These are phyloP conservation scores for Maconellicoccus hirsutus DNA, from an alignment of 1,140 invertebrate species.

Conservation along the genomic window DNA sequence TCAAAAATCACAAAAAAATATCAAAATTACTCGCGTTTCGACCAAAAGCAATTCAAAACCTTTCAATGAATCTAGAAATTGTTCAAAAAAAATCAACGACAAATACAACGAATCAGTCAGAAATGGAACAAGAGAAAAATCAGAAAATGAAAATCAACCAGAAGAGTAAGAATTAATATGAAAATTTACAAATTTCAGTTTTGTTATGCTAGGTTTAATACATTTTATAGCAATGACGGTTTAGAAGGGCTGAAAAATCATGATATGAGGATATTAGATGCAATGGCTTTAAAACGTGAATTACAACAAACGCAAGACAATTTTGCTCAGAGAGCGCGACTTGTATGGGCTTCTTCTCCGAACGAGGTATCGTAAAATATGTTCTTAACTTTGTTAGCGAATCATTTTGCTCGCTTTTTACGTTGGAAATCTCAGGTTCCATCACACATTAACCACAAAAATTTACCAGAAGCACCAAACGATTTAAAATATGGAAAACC, in stretches of 20 bases:
- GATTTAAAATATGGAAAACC: not conserved
- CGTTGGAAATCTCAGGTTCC: no score
- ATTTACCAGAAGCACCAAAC: no score
- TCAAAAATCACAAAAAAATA: not conserved
- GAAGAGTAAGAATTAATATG: not conserved
- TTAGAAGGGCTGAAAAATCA: conserved; percentile 23
- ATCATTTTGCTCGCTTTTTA: no score
- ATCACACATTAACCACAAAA: no score
- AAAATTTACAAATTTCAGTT: no score
- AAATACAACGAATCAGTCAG: not conserved
- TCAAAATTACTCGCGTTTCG: not conserved
- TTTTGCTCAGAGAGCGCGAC: conserved; percentile 29
- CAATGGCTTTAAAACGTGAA: conserved; percentile 30
- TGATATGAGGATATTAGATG: conserved; percentile 30
- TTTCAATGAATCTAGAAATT: not conserved
- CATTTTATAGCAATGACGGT: not conserved
- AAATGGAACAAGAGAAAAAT: not conserved
- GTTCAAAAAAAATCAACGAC: not conserved
- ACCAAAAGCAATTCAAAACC: not conserved
- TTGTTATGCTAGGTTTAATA: not conserved
- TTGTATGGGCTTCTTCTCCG: conserved; percentile 27
- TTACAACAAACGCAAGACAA: conserved; percentile 28
- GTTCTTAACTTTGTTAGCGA: no score
- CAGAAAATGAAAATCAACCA: not conserved
- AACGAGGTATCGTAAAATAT: not conserved